A percentile compares a stretch with the other conserved stretches of the same genome.
Evolutionary conservation across 2,113 vertebrate species (phyloP).

Genomic region (Python bivittatus): DNA sequence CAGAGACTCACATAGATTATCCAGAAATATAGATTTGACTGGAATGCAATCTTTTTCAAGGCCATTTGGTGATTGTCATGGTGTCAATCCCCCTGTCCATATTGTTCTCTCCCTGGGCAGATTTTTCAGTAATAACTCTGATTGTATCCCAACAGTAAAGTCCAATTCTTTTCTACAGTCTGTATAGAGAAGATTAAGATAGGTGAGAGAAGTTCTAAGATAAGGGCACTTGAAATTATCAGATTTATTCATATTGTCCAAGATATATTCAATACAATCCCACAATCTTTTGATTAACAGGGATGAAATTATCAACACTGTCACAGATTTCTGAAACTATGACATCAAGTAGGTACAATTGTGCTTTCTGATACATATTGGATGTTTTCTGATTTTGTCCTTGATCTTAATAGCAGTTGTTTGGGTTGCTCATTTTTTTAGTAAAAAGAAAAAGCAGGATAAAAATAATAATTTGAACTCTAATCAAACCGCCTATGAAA

Average conservation of each 20-base stretch:
- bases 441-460: conserved; percentile 17
- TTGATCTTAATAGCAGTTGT: conserved; percentile 42
- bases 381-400: conserved; percentile 20
- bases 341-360: neutral
- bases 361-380: neutral
- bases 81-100: too few relatives aligned
- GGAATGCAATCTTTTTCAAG: neutral
- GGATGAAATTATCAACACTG: neutral
- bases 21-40: neutral
- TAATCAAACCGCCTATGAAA: conserved; percentile 26
- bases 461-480: conserved; percentile 25
- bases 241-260: neutral
- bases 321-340: neutral
- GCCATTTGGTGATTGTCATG: neutral
- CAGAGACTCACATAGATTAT: neutral
- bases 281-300: neutral
- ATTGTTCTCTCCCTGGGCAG: neutral
- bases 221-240: neutral
- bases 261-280: neutral
- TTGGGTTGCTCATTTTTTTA: neutral
- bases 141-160: neutral
- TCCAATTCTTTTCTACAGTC: neutral
- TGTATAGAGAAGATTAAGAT: neutral
- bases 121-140: neutral
- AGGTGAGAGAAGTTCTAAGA: neutral